These are phyloP conservation scores for Arvicanthis niloticus DNA, from an alignment of 2,113 vertebrate species.

Conservation along the genomic window DNA sequence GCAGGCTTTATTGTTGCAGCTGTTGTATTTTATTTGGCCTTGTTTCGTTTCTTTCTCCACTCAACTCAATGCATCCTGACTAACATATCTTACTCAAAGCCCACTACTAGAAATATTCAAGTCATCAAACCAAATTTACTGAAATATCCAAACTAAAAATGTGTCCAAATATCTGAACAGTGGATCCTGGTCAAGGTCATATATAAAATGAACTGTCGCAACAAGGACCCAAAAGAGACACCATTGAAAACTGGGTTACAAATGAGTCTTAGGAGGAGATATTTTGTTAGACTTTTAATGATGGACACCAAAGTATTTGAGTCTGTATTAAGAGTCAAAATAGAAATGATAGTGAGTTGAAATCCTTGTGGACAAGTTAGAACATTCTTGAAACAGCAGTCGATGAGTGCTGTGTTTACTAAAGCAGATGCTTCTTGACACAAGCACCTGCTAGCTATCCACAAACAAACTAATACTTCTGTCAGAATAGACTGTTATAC, in stretches of 20 bases:
- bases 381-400: too few relatives aligned
- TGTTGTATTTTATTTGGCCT: background rate
- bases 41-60: background rate
- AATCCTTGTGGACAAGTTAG: background rate
- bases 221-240: background rate
- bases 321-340: background rate
- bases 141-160: background rate
- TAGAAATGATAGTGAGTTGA: rapidly evolving
- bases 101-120: background rate
- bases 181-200: background rate
- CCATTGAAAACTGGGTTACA: background rate
- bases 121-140: background rate
- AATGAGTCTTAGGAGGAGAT: background rate
- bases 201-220: background rate
- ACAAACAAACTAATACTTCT: too few relatives aligned
- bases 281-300: background rate
- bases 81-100: background rate
- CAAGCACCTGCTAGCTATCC: background rate
- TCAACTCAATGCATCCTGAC: background rate
- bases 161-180: background rate
- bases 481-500: background rate
- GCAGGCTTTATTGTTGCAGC: background rate
- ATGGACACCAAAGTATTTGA: background rate
- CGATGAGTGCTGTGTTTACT: background rate
- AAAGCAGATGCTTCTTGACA: background rate